phyloP scores from a whole-genome alignment of 2,797 vertebrate genomes.

The Anabacerthia variegaticeps region DNA sequence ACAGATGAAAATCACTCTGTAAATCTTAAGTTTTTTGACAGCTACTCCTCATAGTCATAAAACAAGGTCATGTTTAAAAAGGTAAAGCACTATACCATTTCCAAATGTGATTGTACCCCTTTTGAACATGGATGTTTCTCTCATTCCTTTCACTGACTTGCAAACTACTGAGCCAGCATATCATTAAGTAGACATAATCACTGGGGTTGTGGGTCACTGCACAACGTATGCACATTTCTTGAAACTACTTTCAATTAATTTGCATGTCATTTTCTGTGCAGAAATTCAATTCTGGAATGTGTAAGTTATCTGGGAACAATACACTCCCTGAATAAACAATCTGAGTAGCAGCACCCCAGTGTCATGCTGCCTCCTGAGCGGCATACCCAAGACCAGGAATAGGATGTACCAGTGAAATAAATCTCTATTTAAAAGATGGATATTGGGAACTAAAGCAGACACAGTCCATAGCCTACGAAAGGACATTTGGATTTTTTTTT shows the following conservation, averaged over 20 bases:
- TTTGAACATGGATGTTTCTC: not conserved
- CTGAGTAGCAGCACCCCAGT: not conserved
- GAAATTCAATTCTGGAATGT: not conserved
- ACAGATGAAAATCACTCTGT: not conserved
- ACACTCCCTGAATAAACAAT: not conserved
- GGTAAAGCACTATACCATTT: not conserved
- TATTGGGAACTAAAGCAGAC: not conserved
- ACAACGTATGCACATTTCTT: not conserved
- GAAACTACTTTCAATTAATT: constrained; percentile 13
- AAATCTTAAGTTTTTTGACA: not conserved
- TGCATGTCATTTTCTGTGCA: not conserved
- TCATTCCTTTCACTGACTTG: not conserved
- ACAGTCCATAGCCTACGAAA: not conserved
- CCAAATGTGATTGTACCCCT: not conserved
- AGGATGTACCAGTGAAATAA: not conserved
- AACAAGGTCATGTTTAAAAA: not conserved
- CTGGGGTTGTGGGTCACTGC: not conserved
- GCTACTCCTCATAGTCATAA: not conserved
- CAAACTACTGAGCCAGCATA: not conserved
- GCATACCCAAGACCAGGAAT: not conserved
- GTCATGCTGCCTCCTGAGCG: not conserved
- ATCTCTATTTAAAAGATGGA: not conserved
- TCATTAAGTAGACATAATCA: not conserved
- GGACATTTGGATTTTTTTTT: not conserved
- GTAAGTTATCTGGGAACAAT: not conserved